phyloP scores from a whole-genome alignment of 2,888 invertebrate genomes.

The Tetanocera ferruginea region DNA sequence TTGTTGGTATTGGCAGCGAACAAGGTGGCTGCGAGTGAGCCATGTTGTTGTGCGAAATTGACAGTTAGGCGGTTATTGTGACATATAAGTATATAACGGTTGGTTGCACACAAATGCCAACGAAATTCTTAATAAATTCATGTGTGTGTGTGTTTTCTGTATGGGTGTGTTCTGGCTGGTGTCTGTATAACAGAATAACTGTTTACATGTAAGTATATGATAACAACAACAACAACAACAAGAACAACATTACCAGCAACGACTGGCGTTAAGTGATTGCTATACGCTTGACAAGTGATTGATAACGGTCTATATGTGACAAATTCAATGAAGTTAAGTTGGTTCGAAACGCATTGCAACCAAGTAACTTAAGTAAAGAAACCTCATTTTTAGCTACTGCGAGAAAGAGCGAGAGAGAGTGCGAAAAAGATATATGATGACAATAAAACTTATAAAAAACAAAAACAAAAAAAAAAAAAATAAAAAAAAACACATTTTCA shows the following conservation, averaged over 20 bases:
- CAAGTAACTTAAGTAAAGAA: background rate
- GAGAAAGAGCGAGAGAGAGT: no score
- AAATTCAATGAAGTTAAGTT: constrained; percentile 23
- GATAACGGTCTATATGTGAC: constrained; percentile 29
- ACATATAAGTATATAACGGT: background rate
- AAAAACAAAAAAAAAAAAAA: background rate
- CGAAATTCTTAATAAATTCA: background rate
- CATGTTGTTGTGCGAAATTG: background rate
- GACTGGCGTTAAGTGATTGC: constrained; percentile 18
- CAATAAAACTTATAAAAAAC: background rate
- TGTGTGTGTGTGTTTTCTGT: background rate
- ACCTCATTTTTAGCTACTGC: no score
- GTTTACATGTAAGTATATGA: background rate
- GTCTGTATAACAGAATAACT: background rate
- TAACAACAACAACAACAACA: background rate
- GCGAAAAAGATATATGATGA: no score
- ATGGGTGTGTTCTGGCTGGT: background rate
- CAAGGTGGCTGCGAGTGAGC: background rate
- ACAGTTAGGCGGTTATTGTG: background rate
- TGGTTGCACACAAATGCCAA: background rate
- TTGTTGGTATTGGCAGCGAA: background rate
- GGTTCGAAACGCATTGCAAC: background rate
- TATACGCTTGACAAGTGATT: constrained; percentile 27
- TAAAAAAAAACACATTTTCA: background rate
- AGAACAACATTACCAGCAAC: background rate